Conservation (phyloP, 2,888 invertebrate genomes). For the Polydesmus complanatus region DNA sequence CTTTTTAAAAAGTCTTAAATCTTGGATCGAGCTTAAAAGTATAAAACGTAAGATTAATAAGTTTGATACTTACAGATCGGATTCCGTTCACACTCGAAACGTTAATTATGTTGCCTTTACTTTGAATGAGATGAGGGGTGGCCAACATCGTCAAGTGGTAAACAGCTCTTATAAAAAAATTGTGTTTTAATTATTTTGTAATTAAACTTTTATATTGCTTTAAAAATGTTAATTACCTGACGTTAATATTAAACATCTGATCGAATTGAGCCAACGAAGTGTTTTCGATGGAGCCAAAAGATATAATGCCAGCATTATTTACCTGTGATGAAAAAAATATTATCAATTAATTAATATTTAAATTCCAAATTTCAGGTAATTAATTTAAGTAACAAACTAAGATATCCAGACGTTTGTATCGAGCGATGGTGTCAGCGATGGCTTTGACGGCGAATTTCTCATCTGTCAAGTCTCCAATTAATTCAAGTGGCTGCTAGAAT, state of each 20-base stretch:
- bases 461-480: conserved; percentile 37
- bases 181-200: no score
- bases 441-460: conserved; percentile 58
- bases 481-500: conserved; percentile 28
- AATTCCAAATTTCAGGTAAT: no score
- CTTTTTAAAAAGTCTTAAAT: no score
- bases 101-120: conserved; percentile 37
- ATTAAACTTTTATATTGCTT: no score
- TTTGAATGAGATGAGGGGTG: conserved; percentile 34
- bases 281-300: conserved; percentile 67
- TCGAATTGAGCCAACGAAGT: conserved; percentile 78
- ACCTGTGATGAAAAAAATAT: no score
- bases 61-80: conserved; percentile 25
- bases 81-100: conserved; percentile 42
- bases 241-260: conserved; percentile 74
- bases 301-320: conserved; percentile 79
- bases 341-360: no score
- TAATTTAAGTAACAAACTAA: no score
- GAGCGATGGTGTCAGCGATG: conserved; percentile 53
- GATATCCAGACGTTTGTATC: conserved; percentile 59
- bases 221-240: conserved; percentile 40
- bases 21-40: no score
- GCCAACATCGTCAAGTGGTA: conserved; percentile 36
- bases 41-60: not conserved
- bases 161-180: conserved; percentile 29